Base-by-base conservation (phyloP, 92 coral and sea anemone species). In the Montipora capitata region DNA sequence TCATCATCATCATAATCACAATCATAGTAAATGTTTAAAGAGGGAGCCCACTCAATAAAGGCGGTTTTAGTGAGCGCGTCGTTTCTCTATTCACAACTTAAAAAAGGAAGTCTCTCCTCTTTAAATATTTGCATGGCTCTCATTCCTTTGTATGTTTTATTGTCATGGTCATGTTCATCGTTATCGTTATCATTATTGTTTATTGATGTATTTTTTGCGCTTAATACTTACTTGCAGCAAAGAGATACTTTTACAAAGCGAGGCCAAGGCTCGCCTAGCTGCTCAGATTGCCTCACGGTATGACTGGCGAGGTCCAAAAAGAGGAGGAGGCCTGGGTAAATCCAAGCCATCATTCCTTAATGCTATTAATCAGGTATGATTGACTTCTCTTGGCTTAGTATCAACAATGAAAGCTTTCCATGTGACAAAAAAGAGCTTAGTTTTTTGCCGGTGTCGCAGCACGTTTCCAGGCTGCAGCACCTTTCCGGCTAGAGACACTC, bases 201-300 rank as follows among this genome's bases (percentile, higher is more conserved):
- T 27, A 10, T 2, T 48, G 10, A 5, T 48, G 52, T 5, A 2
- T 48, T 48, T 16, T 6, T 14, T 8, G 59, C 5, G 59, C 17
- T 17, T 20, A 11, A 1, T 45, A 49, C 54, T 77, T 39, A 12
- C 49, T 51, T 51, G 7, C 74, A 97, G 99, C 76, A 97, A 97
- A 84, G 99, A 97, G 70, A 54, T 96, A 20, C 91, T 97, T 20
- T 98, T 89, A 11, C 96, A 88, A 44, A 97, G 98, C 40, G 99
- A 97, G 85, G 96, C 95, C 54, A 96, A 94, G 67, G 96, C 99
- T 2, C 90, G 98, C 14, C 79, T 97, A 54, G 98, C 98, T 10
- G 94, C 93, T 14, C 99, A 97, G 89, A 74, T 97, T 5, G 95
- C 96, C 63, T 96, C 92, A 10, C 92, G 93, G 69, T 94, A 86